Conservation (phyloP, 2,113 vertebrate species). For the Pyrgilauda ruficollis region DNA sequence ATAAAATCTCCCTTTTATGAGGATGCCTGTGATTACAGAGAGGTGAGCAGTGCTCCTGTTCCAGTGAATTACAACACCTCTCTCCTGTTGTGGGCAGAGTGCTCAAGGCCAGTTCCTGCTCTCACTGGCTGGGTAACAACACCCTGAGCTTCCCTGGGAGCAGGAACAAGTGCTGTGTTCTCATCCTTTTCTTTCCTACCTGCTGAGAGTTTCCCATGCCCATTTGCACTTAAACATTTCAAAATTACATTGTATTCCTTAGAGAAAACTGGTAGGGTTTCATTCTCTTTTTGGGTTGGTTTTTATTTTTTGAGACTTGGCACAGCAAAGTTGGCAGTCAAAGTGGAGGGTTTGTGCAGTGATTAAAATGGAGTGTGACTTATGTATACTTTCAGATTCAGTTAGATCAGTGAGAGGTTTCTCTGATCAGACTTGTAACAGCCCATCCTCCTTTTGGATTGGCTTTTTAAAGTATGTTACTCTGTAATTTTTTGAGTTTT, state of each 20-base stretch:
- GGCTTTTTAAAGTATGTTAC: not conserved
- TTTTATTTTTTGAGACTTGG: not conserved
- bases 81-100: not conserved
- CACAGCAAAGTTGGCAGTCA: not conserved
- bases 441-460: not conserved
- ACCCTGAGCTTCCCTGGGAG: not conserved
- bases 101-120: not conserved
- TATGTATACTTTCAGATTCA: not conserved
- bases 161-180: not conserved
- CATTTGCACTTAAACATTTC: accelerated
- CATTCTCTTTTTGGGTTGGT: not conserved
- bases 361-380: not conserved
- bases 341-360: not conserved
- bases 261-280: not conserved
- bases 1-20: slow-evolving; percentile 1
- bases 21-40: not conserved
- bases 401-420: not conserved
- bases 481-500: not conserved
- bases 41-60: not conserved
- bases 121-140: not conserved
- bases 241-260: not conserved
- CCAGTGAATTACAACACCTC: not conserved
- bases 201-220: not conserved
- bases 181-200: not conserved
- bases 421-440: not conserved